phyloP scores from a whole-genome alignment of 2,888 invertebrate genomes.

The Drosophila setosimentum region DNA sequence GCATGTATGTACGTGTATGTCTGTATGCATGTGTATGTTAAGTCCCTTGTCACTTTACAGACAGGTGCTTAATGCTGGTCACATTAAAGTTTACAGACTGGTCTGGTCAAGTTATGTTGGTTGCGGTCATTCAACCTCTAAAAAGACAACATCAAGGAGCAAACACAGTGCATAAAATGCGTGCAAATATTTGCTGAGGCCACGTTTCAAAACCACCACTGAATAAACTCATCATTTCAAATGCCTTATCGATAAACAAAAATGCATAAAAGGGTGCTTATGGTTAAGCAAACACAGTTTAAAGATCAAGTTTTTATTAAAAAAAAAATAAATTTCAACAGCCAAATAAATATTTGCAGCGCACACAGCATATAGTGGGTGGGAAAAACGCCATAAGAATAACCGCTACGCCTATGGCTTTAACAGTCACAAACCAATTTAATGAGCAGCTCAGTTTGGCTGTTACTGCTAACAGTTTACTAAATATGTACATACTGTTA shows the following conservation, averaged over 20 bases:
- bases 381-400: constrained; percentile 4
- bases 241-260: constrained; percentile 39
- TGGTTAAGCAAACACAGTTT: constrained; percentile 43
- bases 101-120: background rate
- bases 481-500: background rate
- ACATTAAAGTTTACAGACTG: constrained; percentile 17
- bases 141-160: constrained; percentile 39
- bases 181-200: constrained; percentile 68
- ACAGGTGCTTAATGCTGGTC: constrained; percentile 46
- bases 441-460: background rate
- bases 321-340: constrained; percentile 70
- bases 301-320: constrained; percentile 58
- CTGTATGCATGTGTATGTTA: background rate
- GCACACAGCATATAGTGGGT: constrained; percentile 11
- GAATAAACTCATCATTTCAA: constrained; percentile 71
- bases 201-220: constrained; percentile 52
- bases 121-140: constrained; percentile 67
- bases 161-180: constrained; percentile 44
- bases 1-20: background rate
- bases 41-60: constrained; percentile 32
- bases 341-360: constrained; percentile 64
- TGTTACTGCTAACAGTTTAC: background rate
- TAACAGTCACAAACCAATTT: background rate
- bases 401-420: background rate
- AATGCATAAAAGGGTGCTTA: constrained; percentile 33